Conservation (phyloP, 2,888 invertebrate genomes). For the Lucinisca nassula region DNA sequence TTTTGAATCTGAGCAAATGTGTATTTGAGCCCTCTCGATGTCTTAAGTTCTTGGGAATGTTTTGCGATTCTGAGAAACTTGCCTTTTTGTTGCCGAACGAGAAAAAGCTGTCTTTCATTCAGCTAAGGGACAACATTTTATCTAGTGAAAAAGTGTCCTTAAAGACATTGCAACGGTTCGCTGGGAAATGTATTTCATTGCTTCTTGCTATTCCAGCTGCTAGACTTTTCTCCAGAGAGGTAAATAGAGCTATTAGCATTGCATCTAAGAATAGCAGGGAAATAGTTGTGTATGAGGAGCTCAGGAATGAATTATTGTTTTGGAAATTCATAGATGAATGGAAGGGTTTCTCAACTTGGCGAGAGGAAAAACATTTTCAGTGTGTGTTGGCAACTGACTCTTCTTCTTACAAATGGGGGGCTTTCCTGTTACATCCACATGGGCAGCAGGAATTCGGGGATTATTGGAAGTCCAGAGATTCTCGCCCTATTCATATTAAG, state of each 20-base stretch:
- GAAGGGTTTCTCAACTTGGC: slow-evolving; percentile 44
- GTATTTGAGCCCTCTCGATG: slow-evolving; percentile 17
- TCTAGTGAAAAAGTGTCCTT: neutral
- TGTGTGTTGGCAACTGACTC: slow-evolving; percentile 40
- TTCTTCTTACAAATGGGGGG: slow-evolving; percentile 30
- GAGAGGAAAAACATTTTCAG: slow-evolving; percentile 40
- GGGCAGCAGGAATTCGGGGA: slow-evolving; percentile 27
- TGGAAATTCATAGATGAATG: slow-evolving; percentile 41
- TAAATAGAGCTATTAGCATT: slow-evolving; percentile 32
- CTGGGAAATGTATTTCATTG: slow-evolving; percentile 43
- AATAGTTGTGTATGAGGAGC: slow-evolving; percentile 31
- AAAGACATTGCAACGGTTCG: slow-evolving; percentile 41
- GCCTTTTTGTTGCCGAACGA: slow-evolving; percentile 34
- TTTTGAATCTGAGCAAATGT: slow-evolving; percentile 31
- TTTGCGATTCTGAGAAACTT: slow-evolving; percentile 18
- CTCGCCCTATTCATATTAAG: slow-evolving; percentile 44
- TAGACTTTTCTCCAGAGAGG: slow-evolving; percentile 42
- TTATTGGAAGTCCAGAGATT: slow-evolving; percentile 25
- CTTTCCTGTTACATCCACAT: neutral
- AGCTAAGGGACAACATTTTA: neutral
- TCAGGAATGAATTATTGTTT: slow-evolving; percentile 30
- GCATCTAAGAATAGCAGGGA: slow-evolving; percentile 33
- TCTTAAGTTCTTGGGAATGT: slow-evolving; percentile 6
- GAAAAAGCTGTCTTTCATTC: slow-evolving; percentile 23
- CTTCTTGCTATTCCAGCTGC: slow-evolving; percentile 34